These are phyloP conservation scores for Elephantulus edwardii DNA, from an alignment of 2,113 vertebrate genomes.

Conservation along the genomic window DNA sequence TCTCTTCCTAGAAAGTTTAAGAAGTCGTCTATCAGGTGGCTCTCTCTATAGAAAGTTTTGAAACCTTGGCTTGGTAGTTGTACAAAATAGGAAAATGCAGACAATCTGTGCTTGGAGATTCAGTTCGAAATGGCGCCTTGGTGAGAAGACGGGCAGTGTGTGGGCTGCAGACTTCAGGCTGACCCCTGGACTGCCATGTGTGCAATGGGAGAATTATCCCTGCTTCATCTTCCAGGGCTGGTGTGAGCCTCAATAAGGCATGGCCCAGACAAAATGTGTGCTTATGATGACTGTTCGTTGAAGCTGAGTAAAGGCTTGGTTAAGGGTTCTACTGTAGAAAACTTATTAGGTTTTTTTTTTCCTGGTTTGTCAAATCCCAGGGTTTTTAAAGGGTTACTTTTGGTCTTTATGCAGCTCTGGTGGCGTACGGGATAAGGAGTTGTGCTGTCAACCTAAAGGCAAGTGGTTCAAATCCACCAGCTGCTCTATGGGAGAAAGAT, in stretches of 20 bases:
- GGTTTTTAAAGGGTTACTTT: background rate
- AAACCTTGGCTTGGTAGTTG: slow-evolving; percentile 44
- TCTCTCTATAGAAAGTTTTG: slow-evolving; percentile 4
- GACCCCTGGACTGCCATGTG: accelerated
- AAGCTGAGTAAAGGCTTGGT: background rate
- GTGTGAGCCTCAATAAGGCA: background rate
- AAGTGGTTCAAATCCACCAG: too few relatives aligned
- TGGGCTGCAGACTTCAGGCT: accelerated
- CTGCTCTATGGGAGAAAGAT: too few relatives aligned
- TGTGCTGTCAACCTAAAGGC: too few relatives aligned
- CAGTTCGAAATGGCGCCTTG: background rate
- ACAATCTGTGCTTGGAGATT: slow-evolving; percentile 4
- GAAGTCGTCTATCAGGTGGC: background rate
- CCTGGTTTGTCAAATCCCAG: background rate
- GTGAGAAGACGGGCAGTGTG: background rate
- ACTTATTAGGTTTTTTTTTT: background rate
- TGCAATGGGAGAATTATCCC: background rate
- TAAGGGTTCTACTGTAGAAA: background rate
- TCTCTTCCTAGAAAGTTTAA: background rate
- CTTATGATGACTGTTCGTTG: too few relatives aligned
- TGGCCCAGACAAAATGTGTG: background rate
- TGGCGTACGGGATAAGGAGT: too few relatives aligned
- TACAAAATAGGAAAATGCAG: slow-evolving; percentile 25
- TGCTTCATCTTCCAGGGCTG: background rate
- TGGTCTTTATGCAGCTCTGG: too few relatives aligned